Evolutionary conservation across 2,888 invertebrate species (phyloP).

Genomic region (Drosophila greeni): DNA sequence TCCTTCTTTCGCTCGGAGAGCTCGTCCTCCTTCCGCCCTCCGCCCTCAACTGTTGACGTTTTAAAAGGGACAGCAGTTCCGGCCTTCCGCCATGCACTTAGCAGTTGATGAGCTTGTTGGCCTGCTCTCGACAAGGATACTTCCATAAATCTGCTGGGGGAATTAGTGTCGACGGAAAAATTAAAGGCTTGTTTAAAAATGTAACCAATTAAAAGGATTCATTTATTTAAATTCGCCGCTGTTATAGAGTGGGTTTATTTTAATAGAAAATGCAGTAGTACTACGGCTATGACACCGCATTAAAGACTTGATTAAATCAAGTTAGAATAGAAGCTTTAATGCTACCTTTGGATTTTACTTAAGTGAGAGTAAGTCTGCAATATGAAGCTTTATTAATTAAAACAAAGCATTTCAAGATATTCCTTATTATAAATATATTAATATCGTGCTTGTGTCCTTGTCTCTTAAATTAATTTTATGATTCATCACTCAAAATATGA

Average conservation of each 20-base stretch:
- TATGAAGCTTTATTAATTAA: not conserved
- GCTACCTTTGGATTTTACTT: not conserved
- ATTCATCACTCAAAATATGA: not conserved
- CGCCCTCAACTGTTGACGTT: constrained; percentile 12
- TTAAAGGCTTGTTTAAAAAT: no score
- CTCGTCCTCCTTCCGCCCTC: not conserved
- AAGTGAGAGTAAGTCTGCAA: not conserved
- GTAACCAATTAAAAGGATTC: not conserved
- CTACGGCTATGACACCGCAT: not conserved
- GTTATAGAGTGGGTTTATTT: not conserved
- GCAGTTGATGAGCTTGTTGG: constrained; percentile 19
- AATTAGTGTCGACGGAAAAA: constrained; percentile 1
- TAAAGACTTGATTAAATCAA: not conserved
- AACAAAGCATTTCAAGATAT: no score
- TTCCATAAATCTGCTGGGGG: constrained; percentile 19
- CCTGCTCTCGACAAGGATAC: constrained; percentile 25
- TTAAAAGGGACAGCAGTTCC: constrained; percentile 16
- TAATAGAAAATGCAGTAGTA: not conserved
- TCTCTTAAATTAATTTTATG: not conserved
- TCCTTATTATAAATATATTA: no score
- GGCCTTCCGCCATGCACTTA: constrained; percentile 19
- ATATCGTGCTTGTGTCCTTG: no score
- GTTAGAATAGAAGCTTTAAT: not conserved
- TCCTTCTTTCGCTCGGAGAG: constrained; percentile 16
- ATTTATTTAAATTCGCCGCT: not conserved